These are phyloP conservation scores for Hydrozoanthus tunicans DNA, from an alignment of 64 coral and sea anemone species.

Conservation along the genomic window DNA sequence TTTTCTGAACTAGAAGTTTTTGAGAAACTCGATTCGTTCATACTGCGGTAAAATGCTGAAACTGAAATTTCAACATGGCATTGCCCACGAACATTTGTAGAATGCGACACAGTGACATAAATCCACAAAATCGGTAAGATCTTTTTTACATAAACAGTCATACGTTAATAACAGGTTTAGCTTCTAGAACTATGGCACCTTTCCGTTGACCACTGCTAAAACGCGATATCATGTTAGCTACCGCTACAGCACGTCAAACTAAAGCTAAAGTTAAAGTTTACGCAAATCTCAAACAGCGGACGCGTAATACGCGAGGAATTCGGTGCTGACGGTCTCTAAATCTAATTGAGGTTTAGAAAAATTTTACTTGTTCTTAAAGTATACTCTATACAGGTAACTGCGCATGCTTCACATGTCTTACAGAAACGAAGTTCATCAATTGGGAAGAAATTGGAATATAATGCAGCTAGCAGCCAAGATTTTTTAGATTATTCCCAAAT, in stretches of 20 bases:
- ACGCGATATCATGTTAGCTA: neutral
- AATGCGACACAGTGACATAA: neutral
- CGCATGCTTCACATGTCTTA: too few relatives aligned
- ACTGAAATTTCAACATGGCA: neutral
- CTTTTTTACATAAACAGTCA: neutral
- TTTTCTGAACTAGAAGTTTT: neutral
- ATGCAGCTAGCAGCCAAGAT: too few relatives aligned
- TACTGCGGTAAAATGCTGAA: neutral
- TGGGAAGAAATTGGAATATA: too few relatives aligned
- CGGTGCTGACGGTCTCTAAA: neutral
- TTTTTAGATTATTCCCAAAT: too few relatives aligned
- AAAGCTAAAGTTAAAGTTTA: neutral
- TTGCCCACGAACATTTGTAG: neutral
- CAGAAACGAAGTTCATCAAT: too few relatives aligned
- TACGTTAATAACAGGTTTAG: neutral
- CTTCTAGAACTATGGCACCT: neutral
- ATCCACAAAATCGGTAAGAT: neutral
- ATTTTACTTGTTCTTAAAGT: too few relatives aligned
- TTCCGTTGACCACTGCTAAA: neutral
- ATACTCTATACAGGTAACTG: too few relatives aligned
- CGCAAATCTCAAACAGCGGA: constrained; percentile 17
- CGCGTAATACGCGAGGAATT: neutral
- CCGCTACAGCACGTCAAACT: neutral
- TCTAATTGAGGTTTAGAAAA: too few relatives aligned
- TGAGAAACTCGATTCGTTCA: neutral